Percentiles rank a stretch among this genome's conserved stretches.
phyloP scores from a whole-genome alignment of 2,888 invertebrate species.

The Vanessa cardui region DNA sequence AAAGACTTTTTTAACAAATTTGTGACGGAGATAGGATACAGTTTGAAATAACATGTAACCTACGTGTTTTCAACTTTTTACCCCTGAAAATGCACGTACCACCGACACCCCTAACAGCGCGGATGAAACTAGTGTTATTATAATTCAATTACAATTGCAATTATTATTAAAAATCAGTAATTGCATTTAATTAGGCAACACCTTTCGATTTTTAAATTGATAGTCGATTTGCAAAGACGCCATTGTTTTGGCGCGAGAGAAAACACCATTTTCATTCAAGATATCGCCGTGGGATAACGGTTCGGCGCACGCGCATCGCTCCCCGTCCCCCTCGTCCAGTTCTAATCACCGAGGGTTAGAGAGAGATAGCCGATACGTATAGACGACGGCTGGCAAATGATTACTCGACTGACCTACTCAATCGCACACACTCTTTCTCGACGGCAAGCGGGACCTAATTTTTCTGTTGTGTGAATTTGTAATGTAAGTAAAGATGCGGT shows the following conservation, averaged over 20 bases:
- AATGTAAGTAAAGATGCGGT: conserved; percentile 33
- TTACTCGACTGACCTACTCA: conserved; percentile 83
- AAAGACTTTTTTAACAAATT: too few relatives aligned
- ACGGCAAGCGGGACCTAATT: conserved; percentile 81
- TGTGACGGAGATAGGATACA: too few relatives aligned
- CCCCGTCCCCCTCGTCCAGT: conserved; percentile 49
- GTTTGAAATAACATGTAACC: too few relatives aligned
- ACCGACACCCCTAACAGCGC: not conserved
- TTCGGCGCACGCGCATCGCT: conserved; percentile 68
- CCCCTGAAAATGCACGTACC: too few relatives aligned
- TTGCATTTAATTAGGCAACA: conserved; percentile 54
- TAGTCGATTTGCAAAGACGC: conserved; percentile 64
- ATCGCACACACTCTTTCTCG: conserved; percentile 82
- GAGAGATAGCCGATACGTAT: conserved; percentile 50
- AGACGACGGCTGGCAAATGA: conserved; percentile 72
- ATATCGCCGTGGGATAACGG: conserved; percentile 81
- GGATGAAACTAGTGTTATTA: not conserved
- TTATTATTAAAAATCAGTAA: not conserved
- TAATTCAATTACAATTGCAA: not conserved
- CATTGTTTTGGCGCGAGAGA: conserved; percentile 81
- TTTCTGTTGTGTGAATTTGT: conserved; percentile 76
- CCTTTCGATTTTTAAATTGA: conserved; percentile 75
- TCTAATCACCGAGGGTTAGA: conserved; percentile 39
- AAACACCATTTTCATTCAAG: conserved; percentile 83
- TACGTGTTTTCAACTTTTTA: too few relatives aligned